Conservation (phyloP, 2,888 invertebrate genomes). For the Colostygia pectinataria region DNA sequence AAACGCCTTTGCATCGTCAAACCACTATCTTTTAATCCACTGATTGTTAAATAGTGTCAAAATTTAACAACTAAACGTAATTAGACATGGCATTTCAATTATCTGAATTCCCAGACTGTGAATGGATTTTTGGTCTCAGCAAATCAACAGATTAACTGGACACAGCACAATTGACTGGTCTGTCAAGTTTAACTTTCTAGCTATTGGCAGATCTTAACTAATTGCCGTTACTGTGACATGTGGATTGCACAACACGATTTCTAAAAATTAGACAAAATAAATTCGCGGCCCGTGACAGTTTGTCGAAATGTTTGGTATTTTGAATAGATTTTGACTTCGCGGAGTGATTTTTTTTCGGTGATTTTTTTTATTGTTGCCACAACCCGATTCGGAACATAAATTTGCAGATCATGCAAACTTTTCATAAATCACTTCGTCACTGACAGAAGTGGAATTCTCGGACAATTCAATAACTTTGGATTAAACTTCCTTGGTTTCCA, state of each 20-base stretch:
- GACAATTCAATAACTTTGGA: no score
- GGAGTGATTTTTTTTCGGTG: no score
- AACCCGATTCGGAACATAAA: no score
- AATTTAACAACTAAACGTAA: conserved; percentile 5
- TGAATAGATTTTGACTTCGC: no score
- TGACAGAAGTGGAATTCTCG: no score
- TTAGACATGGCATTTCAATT: conserved; percentile 3
- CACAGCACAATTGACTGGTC: conserved; percentile 45
- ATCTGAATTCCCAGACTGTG: conserved; percentile 8
- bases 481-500: no score
- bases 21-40: no score
- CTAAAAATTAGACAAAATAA: conserved; percentile 34
- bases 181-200: conserved; percentile 57
- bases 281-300: background rate
- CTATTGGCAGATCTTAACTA: conserved; percentile 45
- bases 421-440: no score
- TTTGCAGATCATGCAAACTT: no score
- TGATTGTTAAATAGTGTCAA: conserved; percentile 9
- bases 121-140: conserved; percentile 13
- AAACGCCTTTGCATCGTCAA: no score
- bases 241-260: conserved; percentile 56
- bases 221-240: conserved; percentile 51
- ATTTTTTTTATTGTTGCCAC: no score
- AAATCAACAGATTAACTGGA: conserved; percentile 39
- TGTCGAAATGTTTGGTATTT: background rate